Base-by-base conservation (phyloP, 1,140 invertebrate species). In the Eriocheir sinensis region DNA sequence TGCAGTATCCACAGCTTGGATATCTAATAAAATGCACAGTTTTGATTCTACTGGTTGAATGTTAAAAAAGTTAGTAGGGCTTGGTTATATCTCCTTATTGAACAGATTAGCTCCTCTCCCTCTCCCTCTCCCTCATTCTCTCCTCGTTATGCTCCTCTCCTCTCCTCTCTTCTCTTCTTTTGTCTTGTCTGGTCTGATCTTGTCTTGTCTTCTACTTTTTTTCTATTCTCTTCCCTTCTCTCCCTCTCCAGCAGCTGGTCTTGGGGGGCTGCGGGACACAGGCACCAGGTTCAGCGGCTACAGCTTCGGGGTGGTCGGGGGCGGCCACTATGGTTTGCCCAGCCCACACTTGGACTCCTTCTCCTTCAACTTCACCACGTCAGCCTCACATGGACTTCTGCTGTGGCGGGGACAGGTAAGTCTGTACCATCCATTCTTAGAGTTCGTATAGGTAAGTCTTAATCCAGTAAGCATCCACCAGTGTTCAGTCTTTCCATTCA, bases 351-450 rank as follows among this genome's bases (percentile, higher is more conserved):
- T 40, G 15, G 92, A 93, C 81, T 93, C 92, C 9, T 41, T 93
- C 17, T 85, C 92, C 0, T 53, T 89, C 40, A 93, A 93, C 60
- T 93, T 93, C 85, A 79, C 83, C 86, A 93, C 92, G 12, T 79
- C 44, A 27, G 53, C 86, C 48, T n/a, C 53, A 3, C 86, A 93
- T 40, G 85, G 92, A n/a, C 86, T 93, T 53, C 34, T 93, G 30
- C 38, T 93, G 3, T 93, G 92, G 92, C 85, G 86, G 27, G 92
- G 92, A 89, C 85, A 93, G 86, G 92, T 93, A 30, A 89, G 86
- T 38, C 32, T 72, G 60, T 72, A n/a, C 27, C 21, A n/a, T n/a
- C n/a, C n/a, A n/a, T n/a, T n/a, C n/a, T n/a, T n/a, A n/a, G n/a
- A n/a, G n/a, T n/a, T n/a, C n/a, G 40, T 38, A 36, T 15, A 40